These are phyloP conservation scores for Neosilurus hyrtlii DNA, from an alignment of 2,797 vertebrate species.

Conservation along the genomic window DNA sequence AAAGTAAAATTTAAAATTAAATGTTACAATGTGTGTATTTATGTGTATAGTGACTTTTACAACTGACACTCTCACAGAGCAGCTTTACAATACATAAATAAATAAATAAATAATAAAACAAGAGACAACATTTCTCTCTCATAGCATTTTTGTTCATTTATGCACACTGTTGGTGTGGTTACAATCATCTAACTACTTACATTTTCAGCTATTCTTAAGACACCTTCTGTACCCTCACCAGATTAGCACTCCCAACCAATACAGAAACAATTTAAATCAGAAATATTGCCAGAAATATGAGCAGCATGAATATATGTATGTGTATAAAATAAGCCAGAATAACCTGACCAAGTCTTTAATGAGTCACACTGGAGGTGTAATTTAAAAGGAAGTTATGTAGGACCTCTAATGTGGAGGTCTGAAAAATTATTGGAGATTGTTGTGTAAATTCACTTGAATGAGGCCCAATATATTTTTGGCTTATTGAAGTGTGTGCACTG, in stretches of 20 bases:
- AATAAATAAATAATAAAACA: too few species aligned
- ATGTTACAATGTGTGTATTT: too few species aligned
- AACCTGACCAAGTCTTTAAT: conserved; percentile 67
- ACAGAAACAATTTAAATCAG: conserved; percentile 72
- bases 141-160: conserved; percentile 44
- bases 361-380: conserved; percentile 51
- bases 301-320: conserved; percentile 65
- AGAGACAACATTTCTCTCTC: background rate
- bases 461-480: conserved; percentile 23
- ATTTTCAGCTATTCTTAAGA: conserved; percentile 63
- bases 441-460: conserved; percentile 40
- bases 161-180: conserved; percentile 63
- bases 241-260: conserved; percentile 67
- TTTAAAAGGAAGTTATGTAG: conserved; percentile 40
- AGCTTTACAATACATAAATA: too few species aligned
- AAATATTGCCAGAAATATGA: conserved; percentile 64
- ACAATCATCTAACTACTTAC: conserved; percentile 68
- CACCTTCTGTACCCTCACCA: conserved; percentile 64
- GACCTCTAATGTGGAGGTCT: conserved; percentile 33
- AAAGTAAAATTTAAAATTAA: too few species aligned
- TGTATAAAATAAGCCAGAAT: conserved; percentile 69
- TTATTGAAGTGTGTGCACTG: conserved; percentile 15
- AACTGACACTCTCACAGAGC: too few species aligned
- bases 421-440: conserved; percentile 38
- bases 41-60: too few species aligned